phyloP scores from a whole-genome alignment of 2,797 vertebrate species.

The Pipistrellus pipistrellus region DNA sequence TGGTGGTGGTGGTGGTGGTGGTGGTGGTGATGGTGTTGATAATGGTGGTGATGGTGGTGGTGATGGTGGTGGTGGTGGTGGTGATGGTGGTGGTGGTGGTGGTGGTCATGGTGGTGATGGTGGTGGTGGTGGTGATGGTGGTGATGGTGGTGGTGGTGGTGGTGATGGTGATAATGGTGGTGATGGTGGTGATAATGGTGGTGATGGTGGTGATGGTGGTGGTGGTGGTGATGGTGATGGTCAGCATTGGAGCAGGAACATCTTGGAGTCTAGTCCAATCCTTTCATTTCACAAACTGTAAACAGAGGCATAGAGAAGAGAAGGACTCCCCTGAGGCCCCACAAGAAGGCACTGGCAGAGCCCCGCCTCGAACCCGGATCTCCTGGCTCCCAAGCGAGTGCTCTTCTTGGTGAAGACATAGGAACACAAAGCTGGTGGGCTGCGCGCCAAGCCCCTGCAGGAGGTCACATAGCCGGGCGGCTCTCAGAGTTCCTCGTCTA shows the following conservation, averaged over 20 bases:
- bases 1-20: no score
- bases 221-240: no score
- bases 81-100: no score
- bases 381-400: not conserved
- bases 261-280: not conserved
- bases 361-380: not conserved
- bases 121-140: fast-evolving
- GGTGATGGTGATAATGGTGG: fast-evolving
- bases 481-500: conserved; percentile 86
- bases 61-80: no score
- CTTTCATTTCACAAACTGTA: conserved; percentile 15
- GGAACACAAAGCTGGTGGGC: conserved; percentile 78
- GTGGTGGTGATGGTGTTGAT: no score
- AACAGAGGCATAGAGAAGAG: conserved; percentile 5
- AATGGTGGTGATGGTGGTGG: no score
- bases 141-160: no score
- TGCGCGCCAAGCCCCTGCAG: conserved; percentile 81
- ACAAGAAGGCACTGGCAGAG: not conserved
- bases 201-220: no score
- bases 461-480: conserved; percentile 87
- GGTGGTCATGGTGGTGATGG: fast-evolving
- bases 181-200: no score
- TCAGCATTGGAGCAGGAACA: not conserved
- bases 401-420: conserved; percentile 68
- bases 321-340: not conserved